Base-by-base conservation (phyloP, 53 echinoderm and acorn worm genomes). In the Patiria pectinifera region DNA sequence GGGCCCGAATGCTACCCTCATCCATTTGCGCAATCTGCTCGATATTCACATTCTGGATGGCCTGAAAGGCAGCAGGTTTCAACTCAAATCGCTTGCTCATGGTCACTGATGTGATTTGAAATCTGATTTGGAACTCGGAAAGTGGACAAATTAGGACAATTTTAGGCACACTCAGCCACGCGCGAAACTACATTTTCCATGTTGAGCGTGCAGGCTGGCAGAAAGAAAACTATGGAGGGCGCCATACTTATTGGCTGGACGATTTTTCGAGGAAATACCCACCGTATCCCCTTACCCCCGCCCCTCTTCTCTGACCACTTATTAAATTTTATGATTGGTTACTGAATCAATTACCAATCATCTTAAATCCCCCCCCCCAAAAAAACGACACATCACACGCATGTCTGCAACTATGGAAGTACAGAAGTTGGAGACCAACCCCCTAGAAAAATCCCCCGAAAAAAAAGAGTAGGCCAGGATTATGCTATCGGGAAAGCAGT, bases 21-120 rank as follows among this genome's bases (percentile, higher is more conserved):
- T 93, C 92, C 92, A 99, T 91, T n/a, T 85, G 48, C 24, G 92
- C 92, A 13, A 99, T 95, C 19, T 90, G 79, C 48, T 93, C 95
- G 58, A 99, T 96, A 69, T 99, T 94, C 59, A 99, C 97, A 93
- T 94, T 96, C 48, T 99, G 99, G 85, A 99, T 99, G 21, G 99
- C 99, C 85, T 97, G 94, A 82, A 97, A 99, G 69, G 97, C 96
- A 66, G 92, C 93, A 48, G 96, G 88, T 16, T 93, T 89, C 19
- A 96, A 80, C 16, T 92, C 93, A 22, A 86, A 92, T 24, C 87
- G 45, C 60, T 86, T 85, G 62, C 87, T 92, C 93, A 92, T 92
- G 12, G 59, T 62, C 43, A 23, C 18, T 78, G 59, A 21, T 18
- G 49, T 4, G 10, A n/a, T 74, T n/a, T 4, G 13, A 60, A 12